phyloP scores from a whole-genome alignment of 2,888 invertebrate genomes.

The Brachylomia viminalis region DNA sequence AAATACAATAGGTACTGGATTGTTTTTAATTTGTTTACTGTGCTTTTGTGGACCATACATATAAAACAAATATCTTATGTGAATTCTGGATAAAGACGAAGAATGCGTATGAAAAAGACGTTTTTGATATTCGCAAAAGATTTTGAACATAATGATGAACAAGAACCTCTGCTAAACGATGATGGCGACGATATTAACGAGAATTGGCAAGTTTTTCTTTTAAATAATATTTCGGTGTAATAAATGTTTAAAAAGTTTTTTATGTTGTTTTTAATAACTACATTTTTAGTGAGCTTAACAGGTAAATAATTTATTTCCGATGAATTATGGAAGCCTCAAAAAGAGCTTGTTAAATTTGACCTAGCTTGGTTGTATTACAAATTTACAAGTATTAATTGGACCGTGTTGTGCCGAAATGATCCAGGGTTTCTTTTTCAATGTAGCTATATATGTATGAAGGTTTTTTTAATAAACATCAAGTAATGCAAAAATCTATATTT shows the following conservation, averaged over 20 bases:
- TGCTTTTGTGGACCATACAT: neutral
- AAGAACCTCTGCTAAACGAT: constrained; percentile 76
- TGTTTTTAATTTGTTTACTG: neutral
- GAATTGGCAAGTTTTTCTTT: constrained; percentile 77
- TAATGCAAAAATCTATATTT: no score
- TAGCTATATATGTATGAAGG: no score
- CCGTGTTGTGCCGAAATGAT: no score
- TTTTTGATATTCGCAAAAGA: constrained; percentile 79
- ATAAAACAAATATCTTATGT: neutral
- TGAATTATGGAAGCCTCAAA: no score
- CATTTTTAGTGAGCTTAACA: no score
- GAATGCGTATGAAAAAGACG: constrained; percentile 85
- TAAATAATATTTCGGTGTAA: neutral
- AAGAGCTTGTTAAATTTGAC: no score
- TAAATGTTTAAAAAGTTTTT: neutral
- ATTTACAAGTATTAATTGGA: no score
- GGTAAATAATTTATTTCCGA: no score
- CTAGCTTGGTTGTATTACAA: neutral
- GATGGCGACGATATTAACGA: constrained; percentile 67
- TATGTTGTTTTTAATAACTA: no score
- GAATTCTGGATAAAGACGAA: constrained; percentile 30
- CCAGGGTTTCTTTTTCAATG: no score
- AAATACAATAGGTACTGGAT: neutral
- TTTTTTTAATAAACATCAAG: no score
- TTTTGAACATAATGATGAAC: constrained; percentile 71